Base-by-base conservation (phyloP, 2,113 vertebrate genomes). In the Arothron firmamentum region DNA sequence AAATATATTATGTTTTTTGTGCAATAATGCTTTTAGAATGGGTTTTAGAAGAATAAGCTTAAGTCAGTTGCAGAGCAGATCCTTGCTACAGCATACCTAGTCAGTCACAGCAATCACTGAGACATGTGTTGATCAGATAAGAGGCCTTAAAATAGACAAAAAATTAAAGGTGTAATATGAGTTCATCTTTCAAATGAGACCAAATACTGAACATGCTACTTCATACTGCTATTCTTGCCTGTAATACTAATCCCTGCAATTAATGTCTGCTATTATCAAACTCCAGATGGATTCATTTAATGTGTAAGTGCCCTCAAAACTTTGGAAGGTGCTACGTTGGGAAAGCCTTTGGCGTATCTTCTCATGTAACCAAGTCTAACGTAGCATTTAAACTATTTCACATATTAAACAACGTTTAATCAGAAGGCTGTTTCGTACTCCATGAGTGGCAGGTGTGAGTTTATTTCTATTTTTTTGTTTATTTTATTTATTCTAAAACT, bases 181-280 rank as follows among this genome's bases (percentile, higher is more conserved):
- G 75, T 76, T 82, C 67, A 67, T 74, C 64, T 77, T 81, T 74
- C 73, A 75, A 61, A 71, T 50, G 74, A 81, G 60, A 76, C 52
- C 52, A 70, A 72, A 84, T 81, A 72, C 66, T 76, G 83, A 46
- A 78, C 78, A 83, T 81, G 61, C 59, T 66, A 13, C 20, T 67
- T 67, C 68, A 61, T 47, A 21, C 42, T 41, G 61, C 64, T 61
- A 62, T 72, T 60, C 69, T 63, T 43, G 54, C 14, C 38, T 71
- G 66, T 64, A 67, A 74, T 63, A 64, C 53, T 59, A 59, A 66
- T 48, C 59, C 17, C 56, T 65, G 66, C 43, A 50, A 59, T 78
- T 85, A 78, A 79, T 65, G 62, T 60, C 50, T 1, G 56, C 60
- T 66, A 73, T 75, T 55, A 71, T 70, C 55, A 81, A 77, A 62